Evolutionary conservation across 23 tunicate genomes (phyloP).

Genomic region (Phallusia fumigata): DNA sequence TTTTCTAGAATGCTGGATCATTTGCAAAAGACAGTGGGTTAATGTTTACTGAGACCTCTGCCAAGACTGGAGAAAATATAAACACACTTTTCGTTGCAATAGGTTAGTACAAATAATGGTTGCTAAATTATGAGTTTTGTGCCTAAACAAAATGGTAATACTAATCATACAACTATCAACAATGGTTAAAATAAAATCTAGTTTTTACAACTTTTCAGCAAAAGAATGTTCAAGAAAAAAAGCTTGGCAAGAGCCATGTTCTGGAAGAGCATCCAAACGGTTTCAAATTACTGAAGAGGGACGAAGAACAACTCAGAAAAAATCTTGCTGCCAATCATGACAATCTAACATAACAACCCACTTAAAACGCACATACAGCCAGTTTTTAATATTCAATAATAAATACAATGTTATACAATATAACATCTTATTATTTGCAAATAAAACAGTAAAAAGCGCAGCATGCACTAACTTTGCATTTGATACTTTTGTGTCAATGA

Average conservation of each 20-base stretch:
- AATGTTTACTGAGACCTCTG: constrained; percentile 22
- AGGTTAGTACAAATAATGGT: not conserved
- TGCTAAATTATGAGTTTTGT: not conserved
- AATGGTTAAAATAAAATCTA: not conserved
- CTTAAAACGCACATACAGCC: too few species aligned
- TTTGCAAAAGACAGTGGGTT: constrained; percentile 17
- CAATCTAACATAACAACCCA: not conserved
- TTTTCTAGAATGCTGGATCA: constrained; percentile 8
- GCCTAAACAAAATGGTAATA: not conserved
- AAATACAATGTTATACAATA: too few species aligned
- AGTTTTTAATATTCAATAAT: too few species aligned
- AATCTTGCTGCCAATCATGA: not conserved
- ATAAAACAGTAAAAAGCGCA: too few species aligned
- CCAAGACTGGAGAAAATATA: constrained; percentile 24
- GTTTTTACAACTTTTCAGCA: not conserved
- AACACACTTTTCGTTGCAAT: constrained; percentile 5
- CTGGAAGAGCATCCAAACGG: not conserved
- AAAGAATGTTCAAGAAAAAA: not conserved
- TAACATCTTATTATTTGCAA: too few species aligned
- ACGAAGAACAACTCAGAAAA: not conserved
- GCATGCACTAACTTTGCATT: too few species aligned
- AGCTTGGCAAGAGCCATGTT: not conserved
- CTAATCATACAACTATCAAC: not conserved
- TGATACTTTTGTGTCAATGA: too few species aligned
- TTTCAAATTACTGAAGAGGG: not conserved